Evolutionary conservation across 35 echinoderm and acorn worm genomes (phyloP).

Genomic region (Lytechinus variegatus): DNA sequence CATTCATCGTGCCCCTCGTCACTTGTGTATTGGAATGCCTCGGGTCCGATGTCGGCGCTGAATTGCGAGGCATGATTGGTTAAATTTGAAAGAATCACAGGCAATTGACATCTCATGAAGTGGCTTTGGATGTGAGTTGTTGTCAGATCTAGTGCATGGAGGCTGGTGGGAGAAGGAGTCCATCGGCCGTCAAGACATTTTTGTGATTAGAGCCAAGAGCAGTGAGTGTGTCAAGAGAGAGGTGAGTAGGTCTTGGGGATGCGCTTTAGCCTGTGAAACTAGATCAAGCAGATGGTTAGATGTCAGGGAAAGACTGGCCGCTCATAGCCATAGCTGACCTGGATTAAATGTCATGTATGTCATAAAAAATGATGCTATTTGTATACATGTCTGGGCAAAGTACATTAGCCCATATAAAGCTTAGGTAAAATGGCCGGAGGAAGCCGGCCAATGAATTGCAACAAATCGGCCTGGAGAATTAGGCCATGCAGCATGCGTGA

Average conservation of each 20-base stretch:
- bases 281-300: slow-evolving; percentile 54
- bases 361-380: slow-evolving; percentile 52
- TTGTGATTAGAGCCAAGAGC: slow-evolving; percentile 47
- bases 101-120: slow-evolving; percentile 40
- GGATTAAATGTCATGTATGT: slow-evolving; percentile 54
- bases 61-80: slow-evolving; percentile 15
- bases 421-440: slow-evolving; percentile 42
- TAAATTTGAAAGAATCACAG: slow-evolving; percentile 49
- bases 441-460: slow-evolving; percentile 48
- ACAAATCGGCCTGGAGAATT: slow-evolving; percentile 47
- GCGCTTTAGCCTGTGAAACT: slow-evolving; percentile 41
- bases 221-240: slow-evolving; percentile 44
- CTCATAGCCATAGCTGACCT: slow-evolving; percentile 48
- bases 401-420: slow-evolving; percentile 55
- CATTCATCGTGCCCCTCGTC: slow-evolving; percentile 8
- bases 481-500: slow-evolving; percentile 42
- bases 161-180: background rate
- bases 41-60: slow-evolving; percentile 32
- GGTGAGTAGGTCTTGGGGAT: slow-evolving; percentile 36
- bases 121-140: slow-evolving; percentile 22
- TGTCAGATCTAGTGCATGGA: slow-evolving; percentile 15
- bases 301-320: slow-evolving; percentile 31
- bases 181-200: slow-evolving; percentile 7
- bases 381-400: slow-evolving; percentile 57
- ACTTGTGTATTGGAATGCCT: slow-evolving; percentile 44